These are phyloP conservation scores for Pampus argenteus DNA, from an alignment of 2,797 vertebrate species.

Conservation along the genomic window DNA sequence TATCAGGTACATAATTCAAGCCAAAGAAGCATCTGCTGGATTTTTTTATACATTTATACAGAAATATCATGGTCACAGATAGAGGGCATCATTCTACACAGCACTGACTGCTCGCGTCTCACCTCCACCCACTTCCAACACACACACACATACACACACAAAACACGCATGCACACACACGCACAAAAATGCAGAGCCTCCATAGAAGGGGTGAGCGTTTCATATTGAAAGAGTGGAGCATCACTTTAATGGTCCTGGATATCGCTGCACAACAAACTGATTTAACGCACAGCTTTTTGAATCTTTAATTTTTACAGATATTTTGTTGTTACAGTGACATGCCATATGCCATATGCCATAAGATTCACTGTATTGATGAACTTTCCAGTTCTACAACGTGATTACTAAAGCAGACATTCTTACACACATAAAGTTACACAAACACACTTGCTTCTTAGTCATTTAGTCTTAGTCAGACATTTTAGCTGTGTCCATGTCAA, in stretches of 20 bases:
- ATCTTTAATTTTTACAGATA: conserved; percentile 9
- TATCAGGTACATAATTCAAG: not conserved
- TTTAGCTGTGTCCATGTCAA: not conserved
- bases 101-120: not conserved
- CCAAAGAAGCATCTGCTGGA: not conserved
- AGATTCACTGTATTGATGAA: not conserved
- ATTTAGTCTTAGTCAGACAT: not conserved
- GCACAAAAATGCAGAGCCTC: too few species aligned
- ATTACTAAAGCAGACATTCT: conserved; percentile 5
- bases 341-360: too few species aligned
- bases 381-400: not conserved
- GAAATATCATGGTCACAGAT: conserved; percentile 10
- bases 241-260: not conserved
- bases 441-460: too few species aligned
- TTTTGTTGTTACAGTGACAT: not conserved
- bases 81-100: conserved; percentile 65
- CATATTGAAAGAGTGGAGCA: not conserved
- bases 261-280: not conserved
- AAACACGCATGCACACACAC: not conserved
- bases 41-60: too few species aligned
- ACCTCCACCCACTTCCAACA: conserved; percentile 1
- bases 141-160: not conserved
- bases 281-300: not conserved
- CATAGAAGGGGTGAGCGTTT: not conserved
- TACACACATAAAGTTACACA: not conserved